Percentiles rank a stretch among this genome's conserved stretches.
Conservation (phyloP, 2,797 vertebrate genomes). For the Sarcoramphus papa region DNA sequence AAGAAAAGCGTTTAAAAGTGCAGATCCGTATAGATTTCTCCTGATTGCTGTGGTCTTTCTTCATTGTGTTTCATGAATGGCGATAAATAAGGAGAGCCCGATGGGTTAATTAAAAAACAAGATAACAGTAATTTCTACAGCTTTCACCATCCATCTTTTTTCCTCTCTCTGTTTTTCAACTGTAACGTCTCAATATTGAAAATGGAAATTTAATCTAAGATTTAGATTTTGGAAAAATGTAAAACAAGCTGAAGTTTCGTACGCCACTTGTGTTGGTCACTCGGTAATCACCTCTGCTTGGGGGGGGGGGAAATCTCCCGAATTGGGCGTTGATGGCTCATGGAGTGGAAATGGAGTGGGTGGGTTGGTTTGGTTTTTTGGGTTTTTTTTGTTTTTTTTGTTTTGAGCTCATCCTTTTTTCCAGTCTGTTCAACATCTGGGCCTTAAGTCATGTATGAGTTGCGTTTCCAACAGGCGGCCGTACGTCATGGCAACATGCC, state of each 20-base stretch:
- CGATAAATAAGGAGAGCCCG: neutral
- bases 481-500: neutral
- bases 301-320: neutral
- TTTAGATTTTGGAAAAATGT: neutral
- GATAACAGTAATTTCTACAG: neutral
- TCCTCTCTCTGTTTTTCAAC: neutral
- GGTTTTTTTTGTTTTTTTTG: neutral
- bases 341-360: neutral
- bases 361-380: neutral
- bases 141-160: neutral
- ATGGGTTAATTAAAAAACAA: neutral
- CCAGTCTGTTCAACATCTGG: slow-evolving; percentile 34
- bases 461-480: neutral
- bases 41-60: rapidly evolving
- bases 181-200: rapidly evolving
- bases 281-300: neutral
- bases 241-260: rapidly evolving
- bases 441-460: neutral
- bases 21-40: neutral
- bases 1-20: rapidly evolving
- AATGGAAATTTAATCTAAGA: rapidly evolving
- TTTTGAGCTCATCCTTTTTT: neutral
- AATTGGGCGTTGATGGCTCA: neutral
- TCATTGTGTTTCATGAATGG: neutral
- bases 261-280: rapidly evolving